Evolutionary conservation across 2,888 invertebrate species (phyloP).

Genomic region (Mesoligia furuncula): DNA sequence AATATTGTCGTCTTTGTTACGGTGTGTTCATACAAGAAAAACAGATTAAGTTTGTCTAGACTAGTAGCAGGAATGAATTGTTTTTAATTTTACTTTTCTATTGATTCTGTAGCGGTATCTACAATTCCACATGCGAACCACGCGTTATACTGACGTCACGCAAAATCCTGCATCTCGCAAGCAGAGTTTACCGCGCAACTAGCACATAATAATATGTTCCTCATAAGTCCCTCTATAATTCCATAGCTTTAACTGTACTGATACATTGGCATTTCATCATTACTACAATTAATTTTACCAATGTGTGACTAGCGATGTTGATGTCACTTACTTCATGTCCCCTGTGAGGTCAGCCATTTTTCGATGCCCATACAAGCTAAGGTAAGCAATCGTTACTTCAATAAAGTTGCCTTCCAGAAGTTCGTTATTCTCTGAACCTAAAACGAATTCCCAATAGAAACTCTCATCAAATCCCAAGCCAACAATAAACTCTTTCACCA

Average conservation of each 20-base stretch:
- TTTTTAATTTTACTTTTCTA: background rate
- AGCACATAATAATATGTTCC: too few species aligned
- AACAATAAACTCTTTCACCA: slow-evolving; percentile 11
- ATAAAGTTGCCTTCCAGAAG: background rate
- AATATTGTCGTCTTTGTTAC: background rate
- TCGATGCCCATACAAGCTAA: background rate
- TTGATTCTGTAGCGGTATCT: too few species aligned
- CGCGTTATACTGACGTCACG: too few species aligned
- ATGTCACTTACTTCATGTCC: background rate
- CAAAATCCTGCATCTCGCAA: too few species aligned
- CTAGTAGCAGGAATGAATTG: background rate
- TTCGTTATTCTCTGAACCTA: background rate
- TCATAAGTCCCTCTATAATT: too few species aligned
- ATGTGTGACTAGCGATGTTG: too few species aligned
- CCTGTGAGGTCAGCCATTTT: background rate
- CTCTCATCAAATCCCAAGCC: background rate
- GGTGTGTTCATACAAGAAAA: background rate
- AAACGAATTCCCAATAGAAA: background rate
- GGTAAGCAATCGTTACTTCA: too few species aligned
- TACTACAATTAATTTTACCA: background rate
- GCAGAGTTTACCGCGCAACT: too few species aligned
- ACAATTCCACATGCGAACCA: too few species aligned
- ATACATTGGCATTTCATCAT: background rate
- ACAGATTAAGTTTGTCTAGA: background rate
- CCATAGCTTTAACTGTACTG: too few species aligned